Evolutionary conservation across 2,113 vertebrate species (phyloP), one percentile per base, ranked within the genome.

Genomic region (Dendrocopos noguchii): DNA sequence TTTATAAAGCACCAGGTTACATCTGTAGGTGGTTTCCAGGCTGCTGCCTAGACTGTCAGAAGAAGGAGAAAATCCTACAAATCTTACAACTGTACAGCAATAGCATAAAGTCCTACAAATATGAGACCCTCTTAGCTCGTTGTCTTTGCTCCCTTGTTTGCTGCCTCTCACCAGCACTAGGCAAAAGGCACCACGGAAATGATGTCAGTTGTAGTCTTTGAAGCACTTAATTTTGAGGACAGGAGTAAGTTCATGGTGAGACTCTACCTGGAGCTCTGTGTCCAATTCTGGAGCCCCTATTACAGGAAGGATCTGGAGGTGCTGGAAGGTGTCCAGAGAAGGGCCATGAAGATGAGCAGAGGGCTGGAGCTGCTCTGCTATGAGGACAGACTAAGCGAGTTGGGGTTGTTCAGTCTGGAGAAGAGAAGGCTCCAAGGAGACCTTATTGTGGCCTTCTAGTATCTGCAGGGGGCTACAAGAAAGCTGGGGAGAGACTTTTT

Each of bases 1-100:
- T 55, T 93, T 20, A 91, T 80, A 94, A 91, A 95, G 91, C 87
- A 88, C 68, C 57, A 94, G 89, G 77, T 80, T 77, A 71, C 55
- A 83, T 96, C 61, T 95, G 60, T 83, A 90, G 72, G 64, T 79
- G 36, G 31, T 93, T 95, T 93, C 81, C 74, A 91, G 84, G 50
- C 65, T 91, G 77, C 68, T 85, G 80, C 96, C 84, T 96, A 95
- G 94, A 90, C 56, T 94, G 82, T 64, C 80, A 86, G 94, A 95
- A 96, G 61, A 61, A 95, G 75, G 75, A 89, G 95, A 93, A 97
- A 96, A 94, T 92, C 92, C 94, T 87, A 64, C 66, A 94, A 88
- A 90, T 96, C 33, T 76, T 64, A 68, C 4, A 76, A 7, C 7
- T 12, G 0, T 42, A 55, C 31, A 22, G 1, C 53, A 56, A 19